Conservation (phyloP, 2,888 invertebrate genomes). For the Lithophane socia region DNA sequence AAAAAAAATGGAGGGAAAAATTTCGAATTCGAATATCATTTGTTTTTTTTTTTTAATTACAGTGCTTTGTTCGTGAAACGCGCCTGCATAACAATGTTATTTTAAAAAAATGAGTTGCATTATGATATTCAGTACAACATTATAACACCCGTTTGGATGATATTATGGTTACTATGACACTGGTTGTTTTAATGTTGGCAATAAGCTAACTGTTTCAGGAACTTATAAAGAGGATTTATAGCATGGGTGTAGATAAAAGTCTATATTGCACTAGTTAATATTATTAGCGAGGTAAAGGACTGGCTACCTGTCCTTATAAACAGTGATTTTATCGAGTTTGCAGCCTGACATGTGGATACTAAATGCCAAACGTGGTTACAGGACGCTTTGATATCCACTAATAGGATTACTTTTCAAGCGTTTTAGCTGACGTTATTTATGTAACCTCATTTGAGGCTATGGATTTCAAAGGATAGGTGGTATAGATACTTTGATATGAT, state of each 20-base stretch:
- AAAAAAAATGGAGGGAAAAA: no score
- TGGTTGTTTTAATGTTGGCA: no score
- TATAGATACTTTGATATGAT: background rate
- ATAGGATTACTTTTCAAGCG: background rate
- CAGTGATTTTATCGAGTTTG: background rate
- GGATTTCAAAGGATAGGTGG: background rate
- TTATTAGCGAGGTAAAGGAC: background rate
- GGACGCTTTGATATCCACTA: background rate
- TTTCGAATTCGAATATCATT: no score
- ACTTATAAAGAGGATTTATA: no score
- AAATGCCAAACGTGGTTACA: background rate
- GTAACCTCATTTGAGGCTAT: background rate
- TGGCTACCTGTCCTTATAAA: background rate
- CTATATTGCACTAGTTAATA: background rate
- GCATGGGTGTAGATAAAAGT: background rate
- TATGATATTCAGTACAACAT: no score
- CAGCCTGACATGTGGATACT: slow-evolving; percentile 1
- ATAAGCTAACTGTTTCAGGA: no score
- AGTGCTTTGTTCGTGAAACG: no score
- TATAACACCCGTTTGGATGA: no score
- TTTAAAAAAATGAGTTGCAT: no score
- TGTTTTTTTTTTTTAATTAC: no score
- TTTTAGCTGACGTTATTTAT: background rate
- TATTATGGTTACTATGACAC: no score
- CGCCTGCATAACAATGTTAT: no score